Percentiles rank a stretch among this genome's conserved stretches.
These are phyloP conservation scores for Tetragnatha montana DNA, from an alignment of 2,888 invertebrate species.

Conservation along the genomic window DNA sequence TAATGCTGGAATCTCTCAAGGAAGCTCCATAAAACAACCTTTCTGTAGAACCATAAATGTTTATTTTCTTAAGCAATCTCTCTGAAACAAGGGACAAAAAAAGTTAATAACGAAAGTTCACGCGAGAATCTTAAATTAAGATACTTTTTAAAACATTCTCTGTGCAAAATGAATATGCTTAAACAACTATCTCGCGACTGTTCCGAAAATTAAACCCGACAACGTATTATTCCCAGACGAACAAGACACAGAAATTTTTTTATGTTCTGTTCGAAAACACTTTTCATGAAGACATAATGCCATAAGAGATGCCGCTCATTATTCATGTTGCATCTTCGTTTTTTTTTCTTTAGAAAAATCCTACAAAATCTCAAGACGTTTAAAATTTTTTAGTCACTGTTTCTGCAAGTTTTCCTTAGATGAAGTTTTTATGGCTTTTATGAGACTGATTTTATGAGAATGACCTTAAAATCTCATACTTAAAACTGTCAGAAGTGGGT, in stretches of 20 bases:
- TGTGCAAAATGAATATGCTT: neutral
- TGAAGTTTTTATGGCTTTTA: no score
- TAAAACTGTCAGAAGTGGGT: no score
- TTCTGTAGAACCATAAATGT: neutral
- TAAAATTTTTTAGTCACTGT: no score
- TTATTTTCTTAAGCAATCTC: neutral
- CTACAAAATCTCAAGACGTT: no score
- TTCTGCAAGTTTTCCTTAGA: no score
- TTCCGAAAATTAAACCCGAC: neutral
- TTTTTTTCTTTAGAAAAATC: no score
- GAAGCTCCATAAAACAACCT: neutral
- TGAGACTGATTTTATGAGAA: no score
- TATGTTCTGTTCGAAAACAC: neutral
- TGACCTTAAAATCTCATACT: no score
- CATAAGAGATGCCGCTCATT: neutral
- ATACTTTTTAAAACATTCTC: neutral
- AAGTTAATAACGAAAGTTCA: neutral
- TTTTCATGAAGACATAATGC: neutral
- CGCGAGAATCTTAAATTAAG: neutral
- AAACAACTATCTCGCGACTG: neutral
- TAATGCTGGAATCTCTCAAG: neutral
- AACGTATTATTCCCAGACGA: neutral
- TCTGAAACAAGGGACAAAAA: neutral
- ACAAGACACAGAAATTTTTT: neutral
- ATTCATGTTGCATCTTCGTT: neutral